Evolutionary conservation across 1,140 invertebrate species (phyloP).

Genomic region (Pinna nobilis): DNA sequence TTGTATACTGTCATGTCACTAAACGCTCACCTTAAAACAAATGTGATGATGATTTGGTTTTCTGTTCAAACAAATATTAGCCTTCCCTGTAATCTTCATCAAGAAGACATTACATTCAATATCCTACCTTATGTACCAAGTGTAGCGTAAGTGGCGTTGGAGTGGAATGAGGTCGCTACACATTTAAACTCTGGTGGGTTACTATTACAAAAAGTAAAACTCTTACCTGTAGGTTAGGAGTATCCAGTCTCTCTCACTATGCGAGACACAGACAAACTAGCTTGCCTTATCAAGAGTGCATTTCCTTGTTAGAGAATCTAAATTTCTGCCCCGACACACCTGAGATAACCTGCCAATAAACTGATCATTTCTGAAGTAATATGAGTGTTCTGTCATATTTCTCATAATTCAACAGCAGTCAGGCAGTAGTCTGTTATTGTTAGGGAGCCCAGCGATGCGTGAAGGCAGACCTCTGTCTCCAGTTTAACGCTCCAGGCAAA

Average conservation of each 20-base stretch:
- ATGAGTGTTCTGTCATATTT: conserved; percentile 24
- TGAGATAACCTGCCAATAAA: conserved; percentile 6
- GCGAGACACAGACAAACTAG: neutral
- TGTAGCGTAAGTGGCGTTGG: no score
- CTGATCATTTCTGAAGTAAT: conserved; percentile 16
- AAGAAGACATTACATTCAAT: no score
- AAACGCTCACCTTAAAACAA: no score
- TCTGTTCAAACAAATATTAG: no score
- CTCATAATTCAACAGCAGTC: conserved; percentile 17
- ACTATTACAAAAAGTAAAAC: conserved; percentile 5
- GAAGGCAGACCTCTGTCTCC: conserved; percentile 9
- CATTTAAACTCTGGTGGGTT: conserved; percentile 9
- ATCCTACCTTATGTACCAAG: no score
- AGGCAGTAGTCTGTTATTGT: conserved; percentile 11
- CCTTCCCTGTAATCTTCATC: no score
- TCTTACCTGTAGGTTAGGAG: neutral
- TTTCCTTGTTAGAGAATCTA: neutral
- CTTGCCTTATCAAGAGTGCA: neutral
- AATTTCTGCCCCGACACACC: neutral
- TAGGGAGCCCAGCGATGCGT: conserved; percentile 1
- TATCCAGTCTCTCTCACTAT: neutral
- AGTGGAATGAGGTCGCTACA: conserved; percentile 15
- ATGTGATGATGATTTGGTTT: no score
- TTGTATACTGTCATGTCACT: no score
- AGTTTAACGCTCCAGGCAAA: conserved; percentile 5